Base-by-base conservation (phyloP, 1,140 invertebrate species). In the Lucilia cuprina region DNA sequence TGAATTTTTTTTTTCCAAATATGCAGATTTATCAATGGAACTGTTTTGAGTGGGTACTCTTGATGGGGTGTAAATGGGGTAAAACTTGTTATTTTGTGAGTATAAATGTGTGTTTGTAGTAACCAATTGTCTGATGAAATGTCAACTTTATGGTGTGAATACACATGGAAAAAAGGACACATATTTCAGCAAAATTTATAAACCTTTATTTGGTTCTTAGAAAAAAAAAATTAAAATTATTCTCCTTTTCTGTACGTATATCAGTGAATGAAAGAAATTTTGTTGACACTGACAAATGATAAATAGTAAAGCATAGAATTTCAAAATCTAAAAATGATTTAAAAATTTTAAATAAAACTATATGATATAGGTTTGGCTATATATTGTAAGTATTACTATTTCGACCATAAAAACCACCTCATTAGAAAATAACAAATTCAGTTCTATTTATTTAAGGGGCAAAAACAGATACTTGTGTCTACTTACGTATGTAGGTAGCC, bases 11-110 rank as follows among this genome's bases (percentile, higher is more conserved):
- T 77, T 80, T 47, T 49, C 12, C 41, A 50, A 80, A 80, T 49
- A 50, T 50, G n/a, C 77, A 80, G 47, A 80, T 80, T 50, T 80
- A 80, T 80, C 77, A 49, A 21, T 77, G 74, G 41, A 8, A 41
- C 74, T 47, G 41, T 41, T 41, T 41, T 41, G 74, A 55, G 50
- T 55, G 41, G 41, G 41, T 41, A 5, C 41, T 41, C 2, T 12
- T 60, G n/a, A 21, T 30, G 3, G 19, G 19, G n/a, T 21, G 65
- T 70, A 70, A 41, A 41, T 41, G 41, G 55, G n/a, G 55, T n/a
- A 60, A n/a, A 60, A 17, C 1, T 60, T 2, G 55, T 60, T 60
- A 17, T 17, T 3, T 55, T 5, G 17, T 55, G 1, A 14, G 50
- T 55, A n/a, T 55, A n/a, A 10, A 55, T 70, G 65, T 9, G 65